phyloP scores from a whole-genome alignment of 2,113 vertebrate species.

The Paramormyrops kingsleyae region DNA sequence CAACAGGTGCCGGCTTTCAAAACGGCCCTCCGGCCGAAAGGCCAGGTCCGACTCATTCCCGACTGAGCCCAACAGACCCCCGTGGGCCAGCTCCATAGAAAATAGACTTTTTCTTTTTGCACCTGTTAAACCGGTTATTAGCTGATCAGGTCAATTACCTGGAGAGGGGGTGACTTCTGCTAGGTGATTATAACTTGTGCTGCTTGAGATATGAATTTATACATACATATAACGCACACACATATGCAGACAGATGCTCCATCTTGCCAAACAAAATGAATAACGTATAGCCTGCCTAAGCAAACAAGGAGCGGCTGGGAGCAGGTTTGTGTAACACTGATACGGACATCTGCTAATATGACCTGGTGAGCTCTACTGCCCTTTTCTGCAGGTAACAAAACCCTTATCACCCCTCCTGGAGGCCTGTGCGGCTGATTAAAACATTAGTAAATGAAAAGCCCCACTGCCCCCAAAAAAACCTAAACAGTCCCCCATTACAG shows the following conservation, averaged over 20 bases:
- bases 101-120: background rate
- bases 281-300: slow-evolving; percentile 41
- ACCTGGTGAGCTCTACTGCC: slow-evolving; percentile 42
- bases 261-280: slow-evolving; percentile 32
- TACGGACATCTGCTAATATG: slow-evolving; percentile 33
- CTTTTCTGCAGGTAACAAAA: slow-evolving; percentile 21
- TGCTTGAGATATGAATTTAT: background rate
- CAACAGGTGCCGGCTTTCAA: background rate
- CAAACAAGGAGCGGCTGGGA: slow-evolving; percentile 35
- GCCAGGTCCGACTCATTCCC: background rate
- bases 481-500: background rate
- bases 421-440: slow-evolving; percentile 18
- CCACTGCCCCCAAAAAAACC: background rate
- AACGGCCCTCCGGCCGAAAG: background rate
- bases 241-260: slow-evolving; percentile 42
- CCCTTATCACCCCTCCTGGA: slow-evolving; percentile 15
- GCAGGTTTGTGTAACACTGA: slow-evolving; percentile 28
- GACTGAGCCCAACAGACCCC: background rate
- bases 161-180: slow-evolving; percentile 24
- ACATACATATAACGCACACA: background rate
- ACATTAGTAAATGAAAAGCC: slow-evolving; percentile 14
- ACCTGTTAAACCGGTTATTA: slow-evolving; percentile 20
- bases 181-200: slow-evolving; percentile 26
- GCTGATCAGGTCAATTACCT: slow-evolving; percentile 16
- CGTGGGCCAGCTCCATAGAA: background rate